These are phyloP conservation scores for Iguana delicatissima DNA, from an alignment of 2,797 vertebrate species.

Conservation along the genomic window DNA sequence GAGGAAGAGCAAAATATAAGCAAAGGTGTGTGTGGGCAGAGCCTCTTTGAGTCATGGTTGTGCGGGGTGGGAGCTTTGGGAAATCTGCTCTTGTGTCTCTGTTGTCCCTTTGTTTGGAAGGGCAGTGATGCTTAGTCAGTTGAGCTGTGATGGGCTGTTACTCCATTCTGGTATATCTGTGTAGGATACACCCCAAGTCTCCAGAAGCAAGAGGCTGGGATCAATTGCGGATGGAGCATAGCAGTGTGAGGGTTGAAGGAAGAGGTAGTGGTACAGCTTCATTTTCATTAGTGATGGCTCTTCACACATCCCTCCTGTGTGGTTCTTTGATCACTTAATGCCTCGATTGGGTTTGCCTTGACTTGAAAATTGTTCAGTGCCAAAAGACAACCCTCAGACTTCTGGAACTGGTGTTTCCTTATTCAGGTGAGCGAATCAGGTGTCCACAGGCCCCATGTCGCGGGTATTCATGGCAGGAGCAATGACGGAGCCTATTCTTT, in stretches of 20 bases:
- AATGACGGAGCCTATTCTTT: conserved; percentile 94
- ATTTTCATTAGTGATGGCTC: no score
- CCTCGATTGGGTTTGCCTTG: not conserved
- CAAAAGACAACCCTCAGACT: not conserved
- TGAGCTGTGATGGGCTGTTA: no score
- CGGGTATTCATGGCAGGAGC: conserved; percentile 95
- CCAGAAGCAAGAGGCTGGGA: not conserved
- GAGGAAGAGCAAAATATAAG: not conserved
- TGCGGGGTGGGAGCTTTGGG: not conserved
- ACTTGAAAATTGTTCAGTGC: not conserved
- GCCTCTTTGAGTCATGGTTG: not conserved
- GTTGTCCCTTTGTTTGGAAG: no score
- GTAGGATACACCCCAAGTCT: not conserved
- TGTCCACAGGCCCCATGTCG: conserved; percentile 95
- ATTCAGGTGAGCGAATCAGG: conserved; percentile 94
- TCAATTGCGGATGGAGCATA: not conserved
- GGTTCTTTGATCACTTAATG: not conserved
- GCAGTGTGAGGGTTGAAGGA: not conserved
- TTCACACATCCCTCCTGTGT: not conserved
- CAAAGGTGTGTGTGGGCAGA: not conserved
- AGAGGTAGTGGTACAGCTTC: not conserved
- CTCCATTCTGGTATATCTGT: no score
- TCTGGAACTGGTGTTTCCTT: not conserved
- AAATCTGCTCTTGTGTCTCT: not conserved
- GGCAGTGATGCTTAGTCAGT: no score